Percentiles rank a stretch among this genome's conserved stretches.
Conservation (phyloP, 2,113 vertebrate species). For the Corvus cornix region DNA sequence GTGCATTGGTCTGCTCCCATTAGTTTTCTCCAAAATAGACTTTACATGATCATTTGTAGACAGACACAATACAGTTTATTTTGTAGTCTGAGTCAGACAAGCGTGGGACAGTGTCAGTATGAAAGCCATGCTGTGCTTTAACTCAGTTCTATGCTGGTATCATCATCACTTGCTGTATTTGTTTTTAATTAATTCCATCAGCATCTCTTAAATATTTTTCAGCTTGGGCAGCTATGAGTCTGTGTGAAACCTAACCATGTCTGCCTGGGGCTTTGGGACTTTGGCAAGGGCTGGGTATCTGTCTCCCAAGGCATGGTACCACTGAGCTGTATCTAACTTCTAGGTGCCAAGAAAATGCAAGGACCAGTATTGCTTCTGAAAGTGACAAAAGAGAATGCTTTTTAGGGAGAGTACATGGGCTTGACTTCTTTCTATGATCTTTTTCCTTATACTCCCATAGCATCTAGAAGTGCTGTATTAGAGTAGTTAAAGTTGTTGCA, state of each 20-base stretch:
- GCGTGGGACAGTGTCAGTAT: not conserved
- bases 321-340: not conserved
- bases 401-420: not conserved
- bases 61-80: not conserved
- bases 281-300: not conserved
- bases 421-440: not conserved
- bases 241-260: not conserved
- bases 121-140: not conserved
- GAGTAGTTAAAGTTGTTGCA: not conserved
- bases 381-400: not conserved
- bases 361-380: not conserved
- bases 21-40: not conserved
- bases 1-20: not conserved
- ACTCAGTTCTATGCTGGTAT: not conserved
- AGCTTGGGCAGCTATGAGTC: not conserved
- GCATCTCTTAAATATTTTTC: not conserved
- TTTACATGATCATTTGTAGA: not conserved
- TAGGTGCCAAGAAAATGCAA: not conserved
- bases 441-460: not conserved
- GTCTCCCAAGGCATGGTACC: not conserved
- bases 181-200: slow-evolving; percentile 2
- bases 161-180: not conserved
- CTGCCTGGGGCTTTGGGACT: not conserved
- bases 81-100: not conserved
- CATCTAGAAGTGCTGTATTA: not conserved